Percentiles rank a stretch among this genome's conserved stretches.
Evolutionary conservation across 2,797 vertebrate genomes (phyloP).

Genomic region (Sebastes hubbsi): DNA sequence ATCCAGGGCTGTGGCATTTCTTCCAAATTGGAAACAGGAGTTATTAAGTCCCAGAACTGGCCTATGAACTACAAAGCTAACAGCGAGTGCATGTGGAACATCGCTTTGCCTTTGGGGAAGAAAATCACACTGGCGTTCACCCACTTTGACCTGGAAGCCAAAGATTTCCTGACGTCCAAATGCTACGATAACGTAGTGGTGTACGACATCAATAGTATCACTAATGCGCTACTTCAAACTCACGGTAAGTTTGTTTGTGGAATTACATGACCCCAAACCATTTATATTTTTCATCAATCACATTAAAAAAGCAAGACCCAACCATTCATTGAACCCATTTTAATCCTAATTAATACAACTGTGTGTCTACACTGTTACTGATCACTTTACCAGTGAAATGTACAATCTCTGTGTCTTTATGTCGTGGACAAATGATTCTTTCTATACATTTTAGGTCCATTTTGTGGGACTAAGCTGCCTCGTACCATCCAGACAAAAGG

Average conservation of each 20-base stretch:
- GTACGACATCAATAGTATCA: slow-evolving; percentile 61
- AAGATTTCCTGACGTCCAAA: slow-evolving; percentile 53
- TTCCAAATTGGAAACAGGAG: slow-evolving; percentile 70
- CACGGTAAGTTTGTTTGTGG: slow-evolving; percentile 58
- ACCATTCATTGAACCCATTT: not conserved
- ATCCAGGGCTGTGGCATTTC: slow-evolving; percentile 81
- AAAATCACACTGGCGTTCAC: slow-evolving; percentile 80
- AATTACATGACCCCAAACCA: not conserved
- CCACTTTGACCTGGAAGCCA: slow-evolving; percentile 80
- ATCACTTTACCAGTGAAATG: not conserved
- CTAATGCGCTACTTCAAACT: slow-evolving; percentile 36
- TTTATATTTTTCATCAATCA: not conserved
- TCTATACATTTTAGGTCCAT: slow-evolving; percentile 73
- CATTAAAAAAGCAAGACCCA: not conserved
- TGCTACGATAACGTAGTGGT: slow-evolving; percentile 78
- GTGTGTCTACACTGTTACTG: not conserved
- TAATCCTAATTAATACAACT: not conserved
- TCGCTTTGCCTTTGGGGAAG: slow-evolving; percentile 65
- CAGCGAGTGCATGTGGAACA: slow-evolving; percentile 81
- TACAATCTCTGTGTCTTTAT: not conserved
- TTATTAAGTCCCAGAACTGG: slow-evolving; percentile 83
- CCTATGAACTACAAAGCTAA: slow-evolving; percentile 81
- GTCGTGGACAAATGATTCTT: not conserved
- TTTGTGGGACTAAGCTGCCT: slow-evolving; percentile 78
- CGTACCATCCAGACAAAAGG: slow-evolving; percentile 65